Evolutionary conservation across 2,113 vertebrate genomes (phyloP), one percentile per base, ranked within the genome.

Genomic region (Tautogolabrus adspersus): DNA sequence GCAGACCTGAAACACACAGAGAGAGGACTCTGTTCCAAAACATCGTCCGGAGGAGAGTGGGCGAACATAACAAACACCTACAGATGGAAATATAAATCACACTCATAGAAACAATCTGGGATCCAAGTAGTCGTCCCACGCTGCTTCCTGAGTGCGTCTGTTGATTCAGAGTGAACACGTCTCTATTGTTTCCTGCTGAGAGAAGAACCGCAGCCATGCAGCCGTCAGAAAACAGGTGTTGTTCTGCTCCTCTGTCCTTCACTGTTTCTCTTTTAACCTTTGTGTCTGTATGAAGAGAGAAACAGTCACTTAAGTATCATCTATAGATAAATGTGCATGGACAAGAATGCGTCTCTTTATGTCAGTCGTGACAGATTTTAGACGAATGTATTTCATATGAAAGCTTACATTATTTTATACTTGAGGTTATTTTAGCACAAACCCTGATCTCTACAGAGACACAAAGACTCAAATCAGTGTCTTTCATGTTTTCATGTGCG

Each of bases 71-170:
- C 57, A 42, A 46, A 66, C 58, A 21, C 54, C 18, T 61, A 18
- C 59, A 56, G 79, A 59, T 56, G 70, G 23, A 68, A 60, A 82
- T 34, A 15, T 47, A 47, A 47, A 47, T 47, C 46, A 56, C 10
- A 47, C 30, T 75, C 56, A 59, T 60, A 66, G 69, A 59, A 72
- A 63, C 11, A 37, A 8, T 74, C 30, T 66, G 30, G 18, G 63
- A 57, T 88, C 80, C 75, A 80, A 71, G 72, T n/a, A 67, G 10
- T n/a, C 75, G 13, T 94, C 94, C 93, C 93, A 93, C 90, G 76
- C 83, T 88, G 84, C 82, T 94, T 88, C 93, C 79, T 92, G 91
- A 82, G 91, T 82, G 87, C 90, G 90, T 90, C 87, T 88, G 87
- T 30, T 80, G 86, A 79, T 23, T 75, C 79, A 72, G 66, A 88